Conservation (phyloP, 2,888 invertebrate species). For the Candidula unifasciata region DNA sequence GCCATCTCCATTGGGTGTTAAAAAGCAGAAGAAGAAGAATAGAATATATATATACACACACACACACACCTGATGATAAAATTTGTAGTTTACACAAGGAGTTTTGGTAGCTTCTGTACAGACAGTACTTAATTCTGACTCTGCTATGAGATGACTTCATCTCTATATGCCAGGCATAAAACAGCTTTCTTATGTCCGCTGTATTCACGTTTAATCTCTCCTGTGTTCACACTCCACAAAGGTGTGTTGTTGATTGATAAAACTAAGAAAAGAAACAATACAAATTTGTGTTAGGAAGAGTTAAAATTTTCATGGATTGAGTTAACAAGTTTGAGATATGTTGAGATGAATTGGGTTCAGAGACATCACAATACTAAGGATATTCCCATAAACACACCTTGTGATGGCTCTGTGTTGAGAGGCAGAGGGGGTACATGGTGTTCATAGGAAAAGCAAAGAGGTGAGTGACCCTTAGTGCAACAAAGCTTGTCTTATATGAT, state of each 20-base stretch:
- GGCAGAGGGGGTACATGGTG: too few relatives aligned
- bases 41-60: too few relatives aligned
- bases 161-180: conserved; percentile 80
- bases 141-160: conserved; percentile 62
- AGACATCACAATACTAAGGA: too few relatives aligned
- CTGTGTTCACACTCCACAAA: conserved; percentile 91
- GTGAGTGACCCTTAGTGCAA: too few relatives aligned
- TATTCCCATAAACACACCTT: too few relatives aligned
- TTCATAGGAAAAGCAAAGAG: too few relatives aligned
- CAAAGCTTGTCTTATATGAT: too few relatives aligned
- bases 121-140: not conserved
- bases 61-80: too few relatives aligned
- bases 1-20: too few relatives aligned
- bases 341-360: too few relatives aligned
- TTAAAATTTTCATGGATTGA: not conserved
- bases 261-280: conserved; percentile 80
- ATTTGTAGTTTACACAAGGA: not conserved
- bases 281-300: not conserved
- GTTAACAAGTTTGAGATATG: not conserved
- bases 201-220: conserved; percentile 91
- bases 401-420: too few relatives aligned
- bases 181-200: conserved; percentile 95
- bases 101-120: not conserved
- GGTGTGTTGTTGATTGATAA: conserved; percentile 95
- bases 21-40: too few relatives aligned